Conservation (phyloP, 2,113 vertebrate genomes). For the Pontoporia blainvillei region DNA sequence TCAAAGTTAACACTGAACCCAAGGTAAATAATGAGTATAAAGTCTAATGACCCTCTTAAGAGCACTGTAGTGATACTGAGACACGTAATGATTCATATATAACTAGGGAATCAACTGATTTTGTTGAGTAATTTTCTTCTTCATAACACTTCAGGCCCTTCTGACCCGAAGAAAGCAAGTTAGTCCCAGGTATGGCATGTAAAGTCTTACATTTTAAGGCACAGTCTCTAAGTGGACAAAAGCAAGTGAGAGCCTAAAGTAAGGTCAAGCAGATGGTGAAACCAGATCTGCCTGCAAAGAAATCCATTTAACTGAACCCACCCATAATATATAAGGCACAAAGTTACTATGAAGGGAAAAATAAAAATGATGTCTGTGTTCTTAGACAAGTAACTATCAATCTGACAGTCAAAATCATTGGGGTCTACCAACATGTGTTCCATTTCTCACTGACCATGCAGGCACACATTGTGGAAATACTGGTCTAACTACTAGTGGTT, state of each 20-base stretch:
- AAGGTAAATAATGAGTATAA: background rate
- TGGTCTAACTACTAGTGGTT: conserved; percentile 79
- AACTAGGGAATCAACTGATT: background rate
- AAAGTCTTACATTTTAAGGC: conserved; percentile 3
- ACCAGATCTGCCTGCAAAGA: conserved; percentile 22
- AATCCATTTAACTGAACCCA: background rate
- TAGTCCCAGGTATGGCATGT: background rate
- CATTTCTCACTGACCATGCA: conserved; percentile 58
- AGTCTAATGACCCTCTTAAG: background rate
- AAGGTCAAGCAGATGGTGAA: conserved; percentile 28
- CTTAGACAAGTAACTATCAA: conserved; percentile 16
- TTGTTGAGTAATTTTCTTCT: background rate
- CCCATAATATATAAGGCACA: conserved; percentile 21
- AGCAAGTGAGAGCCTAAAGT: conserved; percentile 18
- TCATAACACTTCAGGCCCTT: background rate
- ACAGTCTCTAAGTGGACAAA: conserved; percentile 5
- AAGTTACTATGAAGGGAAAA: conserved; percentile 10
- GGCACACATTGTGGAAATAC: conserved; percentile 61
- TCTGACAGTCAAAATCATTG: conserved; percentile 11
- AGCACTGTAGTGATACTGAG: background rate
- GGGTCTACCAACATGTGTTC: conserved; percentile 51
- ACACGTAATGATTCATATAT: background rate
- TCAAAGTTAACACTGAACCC: background rate
- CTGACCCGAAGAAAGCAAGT: background rate
- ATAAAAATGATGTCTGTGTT: conserved; percentile 1